A percentile compares a stretch with the other conserved stretches of the same genome.
Conservation (phyloP, 2,113 vertebrate species). For the Macaca mulatta region DNA sequence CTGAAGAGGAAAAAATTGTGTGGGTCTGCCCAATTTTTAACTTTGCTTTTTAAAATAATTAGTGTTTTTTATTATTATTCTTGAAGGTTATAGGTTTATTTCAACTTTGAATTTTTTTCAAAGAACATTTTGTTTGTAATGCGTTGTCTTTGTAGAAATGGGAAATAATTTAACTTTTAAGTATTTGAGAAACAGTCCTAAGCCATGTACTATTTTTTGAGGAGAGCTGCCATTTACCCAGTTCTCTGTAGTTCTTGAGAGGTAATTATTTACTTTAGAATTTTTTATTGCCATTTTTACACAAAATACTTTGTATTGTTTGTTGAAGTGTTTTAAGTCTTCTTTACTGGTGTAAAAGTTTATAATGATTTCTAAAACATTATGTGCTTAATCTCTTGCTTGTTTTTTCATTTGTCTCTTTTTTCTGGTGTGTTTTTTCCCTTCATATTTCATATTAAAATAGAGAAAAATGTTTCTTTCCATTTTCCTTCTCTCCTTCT, state of each 20-base stretch:
- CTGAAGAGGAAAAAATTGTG: background rate
- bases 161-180: slow-evolving; percentile 4
- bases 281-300: slow-evolving; percentile 21
- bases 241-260: slow-evolving; percentile 37
- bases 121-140: slow-evolving; percentile 15
- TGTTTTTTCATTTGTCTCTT: background rate
- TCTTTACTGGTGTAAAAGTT: background rate
- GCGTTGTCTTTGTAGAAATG: slow-evolving; percentile 12
- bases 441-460: slow-evolving; percentile 17
- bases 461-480: background rate
- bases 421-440: background rate
- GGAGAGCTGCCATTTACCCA: background rate
- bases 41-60: background rate
- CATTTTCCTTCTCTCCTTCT: background rate
- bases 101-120: slow-evolving; percentile 12
- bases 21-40: background rate
- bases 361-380: background rate
- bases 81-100: background rate
- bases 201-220: background rate
- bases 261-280: background rate
- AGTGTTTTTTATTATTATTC: background rate
- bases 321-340: slow-evolving; percentile 32
- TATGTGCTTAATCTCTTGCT: background rate
- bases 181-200: background rate
- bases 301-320: background rate